Evolutionary conservation across 2,113 vertebrate species (phyloP).

Genomic region (Ictalurus punctatus): DNA sequence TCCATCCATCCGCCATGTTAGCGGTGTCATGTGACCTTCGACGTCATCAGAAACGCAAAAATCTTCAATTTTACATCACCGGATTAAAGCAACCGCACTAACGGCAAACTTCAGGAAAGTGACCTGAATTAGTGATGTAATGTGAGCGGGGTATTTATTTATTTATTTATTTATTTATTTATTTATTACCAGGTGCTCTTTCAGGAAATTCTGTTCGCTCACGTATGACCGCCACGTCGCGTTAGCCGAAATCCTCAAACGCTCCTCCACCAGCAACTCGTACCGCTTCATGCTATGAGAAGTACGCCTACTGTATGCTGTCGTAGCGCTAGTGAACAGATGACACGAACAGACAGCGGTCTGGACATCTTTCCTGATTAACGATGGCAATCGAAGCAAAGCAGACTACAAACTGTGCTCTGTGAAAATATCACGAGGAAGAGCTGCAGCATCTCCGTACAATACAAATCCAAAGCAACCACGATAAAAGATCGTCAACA

Average conservation of each 20-base stretch:
- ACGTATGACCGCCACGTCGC: not conserved
- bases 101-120: too few relatives aligned
- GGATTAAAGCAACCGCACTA: too few relatives aligned
- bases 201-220: not conserved
- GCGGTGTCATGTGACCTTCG: too few relatives aligned
- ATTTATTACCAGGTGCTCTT: not conserved
- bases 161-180: not conserved
- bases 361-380: not conserved
- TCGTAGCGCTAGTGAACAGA: not conserved
- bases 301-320: not conserved
- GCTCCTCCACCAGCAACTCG: not conserved
- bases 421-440: not conserved
- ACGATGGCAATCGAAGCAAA: conserved; percentile 7
- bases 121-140: too few relatives aligned
- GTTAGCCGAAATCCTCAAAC: not conserved
- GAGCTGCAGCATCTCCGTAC: not conserved
- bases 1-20: too few relatives aligned
- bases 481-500: not conserved
- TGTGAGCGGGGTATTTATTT: not conserved
- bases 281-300: not conserved
- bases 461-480: not conserved
- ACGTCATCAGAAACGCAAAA: too few relatives aligned
- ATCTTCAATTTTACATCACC: too few relatives aligned
- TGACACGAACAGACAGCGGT: not conserved
- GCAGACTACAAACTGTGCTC: not conserved